These are phyloP conservation scores for Microchirus variegatus DNA, from an alignment of 2,797 vertebrate species.

Conservation along the genomic window DNA sequence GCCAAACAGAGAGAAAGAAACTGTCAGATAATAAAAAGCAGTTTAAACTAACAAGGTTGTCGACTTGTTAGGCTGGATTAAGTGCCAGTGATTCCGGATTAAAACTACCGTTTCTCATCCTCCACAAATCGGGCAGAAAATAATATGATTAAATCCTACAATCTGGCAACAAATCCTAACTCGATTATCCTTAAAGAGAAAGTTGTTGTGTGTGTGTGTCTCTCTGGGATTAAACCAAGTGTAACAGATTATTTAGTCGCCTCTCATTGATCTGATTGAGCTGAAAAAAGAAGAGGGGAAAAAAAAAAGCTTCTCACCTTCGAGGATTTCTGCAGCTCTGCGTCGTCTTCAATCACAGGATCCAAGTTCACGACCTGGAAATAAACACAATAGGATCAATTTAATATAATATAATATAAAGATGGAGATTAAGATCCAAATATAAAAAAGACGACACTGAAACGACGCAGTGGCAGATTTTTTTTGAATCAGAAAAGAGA, in stretches of 20 bases:
- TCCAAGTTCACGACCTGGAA: slow-evolving; percentile 89
- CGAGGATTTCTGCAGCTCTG: slow-evolving; percentile 92
- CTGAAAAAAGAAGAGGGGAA: not conserved
- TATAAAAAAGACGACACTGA: no score
- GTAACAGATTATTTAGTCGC: no score
- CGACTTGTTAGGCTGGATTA: no score
- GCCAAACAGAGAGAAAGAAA: no score
- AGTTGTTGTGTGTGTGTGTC: not conserved
- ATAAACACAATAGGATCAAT: not conserved
- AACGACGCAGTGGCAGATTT: no score
- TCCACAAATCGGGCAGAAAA: no score
- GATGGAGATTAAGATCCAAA: not conserved
- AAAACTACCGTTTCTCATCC: no score
- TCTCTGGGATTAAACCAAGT: not conserved
- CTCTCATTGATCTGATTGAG: not conserved
- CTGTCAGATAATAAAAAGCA: no score
- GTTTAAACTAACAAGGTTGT: no score
- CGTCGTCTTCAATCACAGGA: slow-evolving; percentile 89
- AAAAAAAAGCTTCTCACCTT: slow-evolving; percentile 82
- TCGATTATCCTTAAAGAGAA: no score
- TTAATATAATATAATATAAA: not conserved
- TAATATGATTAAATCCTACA: not conserved
- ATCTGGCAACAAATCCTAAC: not conserved
- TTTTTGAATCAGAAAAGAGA: no score
- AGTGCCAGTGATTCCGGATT: no score